Conservation (phyloP, 2,888 invertebrate species). For the Eupithecia tripunctaria region DNA sequence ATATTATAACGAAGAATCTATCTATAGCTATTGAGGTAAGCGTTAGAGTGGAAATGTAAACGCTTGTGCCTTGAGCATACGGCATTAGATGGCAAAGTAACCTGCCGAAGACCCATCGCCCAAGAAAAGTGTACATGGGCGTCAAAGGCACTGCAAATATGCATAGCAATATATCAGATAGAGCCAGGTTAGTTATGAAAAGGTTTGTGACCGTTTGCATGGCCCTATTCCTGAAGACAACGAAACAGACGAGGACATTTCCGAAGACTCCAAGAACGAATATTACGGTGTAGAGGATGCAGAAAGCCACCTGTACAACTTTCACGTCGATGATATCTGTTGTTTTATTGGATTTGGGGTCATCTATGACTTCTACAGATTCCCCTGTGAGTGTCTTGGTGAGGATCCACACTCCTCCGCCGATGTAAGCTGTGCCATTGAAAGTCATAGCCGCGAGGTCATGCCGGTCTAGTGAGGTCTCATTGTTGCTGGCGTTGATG, state of each 20-base stretch:
- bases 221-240: constrained; percentile 91
- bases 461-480: constrained; percentile 57
- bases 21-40: constrained; percentile 97
- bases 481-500: constrained; percentile 54
- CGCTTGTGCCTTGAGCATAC: constrained; percentile 93
- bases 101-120: constrained; percentile 93
- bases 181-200: constrained; percentile 94
- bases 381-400: constrained; percentile 77
- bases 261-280: constrained; percentile 92
- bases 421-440: constrained; percentile 64
- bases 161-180: constrained; percentile 94
- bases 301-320: constrained; percentile 89
- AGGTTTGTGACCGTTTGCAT: constrained; percentile 97
- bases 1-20: constrained; percentile 94
- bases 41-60: constrained; percentile 95
- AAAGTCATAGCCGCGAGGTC: constrained; percentile 67
- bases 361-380: constrained; percentile 74
- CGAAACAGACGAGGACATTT: constrained; percentile 93
- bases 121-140: constrained; percentile 93
- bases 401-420: constrained; percentile 71
- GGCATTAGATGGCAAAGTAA: constrained; percentile 93
- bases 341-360: constrained; percentile 73
- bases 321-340: constrained; percentile 86
- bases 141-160: constrained; percentile 94
- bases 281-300: constrained; percentile 90